Percentiles rank a stretch among this genome's conserved stretches.
Conservation (phyloP, 2,113 vertebrate genomes). For the Pardalotus punctatus region DNA sequence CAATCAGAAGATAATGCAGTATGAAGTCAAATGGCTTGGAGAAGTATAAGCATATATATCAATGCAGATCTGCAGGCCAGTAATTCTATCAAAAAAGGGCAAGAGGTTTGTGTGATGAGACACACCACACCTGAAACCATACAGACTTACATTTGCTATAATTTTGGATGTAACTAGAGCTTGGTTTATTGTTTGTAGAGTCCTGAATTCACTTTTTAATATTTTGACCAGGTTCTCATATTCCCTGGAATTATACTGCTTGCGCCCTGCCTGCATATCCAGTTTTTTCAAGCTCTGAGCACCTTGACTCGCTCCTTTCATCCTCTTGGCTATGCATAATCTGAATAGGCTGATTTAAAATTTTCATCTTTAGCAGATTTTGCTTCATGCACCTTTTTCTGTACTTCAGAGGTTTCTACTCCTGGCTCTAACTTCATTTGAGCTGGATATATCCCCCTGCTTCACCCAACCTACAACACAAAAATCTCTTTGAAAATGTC, state of each 20-base stretch:
- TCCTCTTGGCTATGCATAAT: neutral
- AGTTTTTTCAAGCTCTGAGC: neutral
- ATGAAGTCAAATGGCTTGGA: slow-evolving; percentile 15
- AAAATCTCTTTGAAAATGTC: neutral
- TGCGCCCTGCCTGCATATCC: neutral
- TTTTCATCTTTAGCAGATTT: neutral
- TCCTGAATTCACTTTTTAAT: neutral
- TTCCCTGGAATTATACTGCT: neutral
- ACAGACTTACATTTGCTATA: neutral
- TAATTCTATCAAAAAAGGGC: neutral
- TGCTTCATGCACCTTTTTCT: neutral
- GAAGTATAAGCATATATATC: neutral
- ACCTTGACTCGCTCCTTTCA: neutral
- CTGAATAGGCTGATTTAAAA: neutral
- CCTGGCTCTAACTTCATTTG: neutral
- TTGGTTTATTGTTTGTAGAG: neutral
- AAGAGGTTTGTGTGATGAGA: neutral
- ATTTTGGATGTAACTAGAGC: neutral
- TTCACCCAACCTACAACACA: neutral
- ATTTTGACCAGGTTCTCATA: neutral
- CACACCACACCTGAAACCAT: neutral
- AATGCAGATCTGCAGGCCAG: neutral
- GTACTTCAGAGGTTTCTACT: neutral
- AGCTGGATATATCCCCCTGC: neutral
- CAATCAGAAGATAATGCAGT: neutral